A percentile compares a stretch with the other conserved stretches of the same genome.
These are phyloP conservation scores for Virgularia gustaviana DNA, from an alignment of 92 coral and sea anemone genomes.

Conservation along the genomic window DNA sequence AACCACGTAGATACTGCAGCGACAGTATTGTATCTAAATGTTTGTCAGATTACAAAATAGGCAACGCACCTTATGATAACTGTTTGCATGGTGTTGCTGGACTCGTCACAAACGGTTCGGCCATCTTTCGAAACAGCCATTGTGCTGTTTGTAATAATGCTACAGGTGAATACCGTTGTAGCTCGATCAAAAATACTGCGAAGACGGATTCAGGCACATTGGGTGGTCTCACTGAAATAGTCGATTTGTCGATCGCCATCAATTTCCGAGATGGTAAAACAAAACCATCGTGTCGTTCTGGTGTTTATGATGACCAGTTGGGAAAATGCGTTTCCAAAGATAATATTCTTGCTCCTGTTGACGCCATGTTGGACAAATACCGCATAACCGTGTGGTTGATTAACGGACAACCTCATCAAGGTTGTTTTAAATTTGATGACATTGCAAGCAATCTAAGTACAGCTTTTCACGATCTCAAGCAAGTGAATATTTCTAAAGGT, in stretches of 20 bases:
- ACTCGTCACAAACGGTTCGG: background rate
- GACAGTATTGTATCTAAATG: background rate
- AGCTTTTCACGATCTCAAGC: background rate
- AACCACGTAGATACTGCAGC: constrained; percentile 10
- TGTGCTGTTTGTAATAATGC: background rate
- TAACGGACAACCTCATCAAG: background rate
- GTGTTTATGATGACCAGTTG: constrained; percentile 2
- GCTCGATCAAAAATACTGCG: too few relatives aligned
- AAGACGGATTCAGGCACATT: too few relatives aligned
- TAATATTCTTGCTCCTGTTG: constrained; percentile 3
- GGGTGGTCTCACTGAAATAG: too few relatives aligned
- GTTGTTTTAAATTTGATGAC: background rate
- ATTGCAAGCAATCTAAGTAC: background rate
- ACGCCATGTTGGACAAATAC: constrained; percentile 14
- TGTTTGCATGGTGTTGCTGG: constrained; percentile 10
- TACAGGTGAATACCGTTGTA: too few relatives aligned
- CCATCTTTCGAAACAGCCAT: background rate
- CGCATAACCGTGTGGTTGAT: constrained; percentile 6
- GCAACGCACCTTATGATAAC: background rate
- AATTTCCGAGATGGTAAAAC: background rate
- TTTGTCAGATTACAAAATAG: background rate
- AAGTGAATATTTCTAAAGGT: background rate
- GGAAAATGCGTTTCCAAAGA: background rate
- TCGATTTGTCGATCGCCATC: constrained; percentile 4
- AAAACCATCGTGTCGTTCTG: background rate